A percentile compares a stretch with the other conserved stretches of the same genome.
Conservation (phyloP, 92 coral and sea anemone genomes). For the Bergia puertoricense region DNA sequence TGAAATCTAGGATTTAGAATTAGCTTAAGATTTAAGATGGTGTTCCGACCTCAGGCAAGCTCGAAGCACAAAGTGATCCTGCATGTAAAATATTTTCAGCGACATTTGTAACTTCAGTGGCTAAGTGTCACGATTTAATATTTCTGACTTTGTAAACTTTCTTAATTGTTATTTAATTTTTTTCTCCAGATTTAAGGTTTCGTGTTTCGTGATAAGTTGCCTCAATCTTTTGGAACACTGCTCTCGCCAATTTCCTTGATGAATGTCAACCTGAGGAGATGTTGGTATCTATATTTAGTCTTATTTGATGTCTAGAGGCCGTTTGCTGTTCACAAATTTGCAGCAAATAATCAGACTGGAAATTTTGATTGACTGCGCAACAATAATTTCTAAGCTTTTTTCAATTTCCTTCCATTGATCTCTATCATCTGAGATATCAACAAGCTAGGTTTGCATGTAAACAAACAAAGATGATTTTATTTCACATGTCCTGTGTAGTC, state of each 20-base stretch:
- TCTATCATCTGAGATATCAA: slow-evolving; percentile 20
- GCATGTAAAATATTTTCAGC: too few species aligned
- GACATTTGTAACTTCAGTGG: background rate
- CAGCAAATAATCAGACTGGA: slow-evolving; percentile 2
- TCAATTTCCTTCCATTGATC: slow-evolving; percentile 42
- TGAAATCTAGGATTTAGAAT: slow-evolving; percentile 10
- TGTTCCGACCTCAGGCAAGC: background rate
- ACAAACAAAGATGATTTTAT: slow-evolving; percentile 14
- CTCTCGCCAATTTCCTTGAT: slow-evolving; percentile 16
- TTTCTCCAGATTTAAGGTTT: background rate
- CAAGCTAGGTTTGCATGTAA: slow-evolving; percentile 33
- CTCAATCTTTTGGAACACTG: slow-evolving; percentile 13
- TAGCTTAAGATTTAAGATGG: background rate
- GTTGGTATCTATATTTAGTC: slow-evolving; percentile 3
- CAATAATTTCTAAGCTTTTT: slow-evolving; percentile 37
- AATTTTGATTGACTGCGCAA: slow-evolving; percentile 24
- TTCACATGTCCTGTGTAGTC: background rate
- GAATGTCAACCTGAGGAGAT: background rate
- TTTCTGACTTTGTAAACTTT: background rate
- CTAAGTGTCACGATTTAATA: background rate
- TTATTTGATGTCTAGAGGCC: background rate
- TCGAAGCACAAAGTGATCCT: too few species aligned
- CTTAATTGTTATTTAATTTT: background rate
- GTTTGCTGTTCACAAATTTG: background rate
- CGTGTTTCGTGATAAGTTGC: slow-evolving; percentile 6